phyloP scores from a whole-genome alignment of 2,888 invertebrate genomes.

The Himalopsyche kuldschensis region DNA sequence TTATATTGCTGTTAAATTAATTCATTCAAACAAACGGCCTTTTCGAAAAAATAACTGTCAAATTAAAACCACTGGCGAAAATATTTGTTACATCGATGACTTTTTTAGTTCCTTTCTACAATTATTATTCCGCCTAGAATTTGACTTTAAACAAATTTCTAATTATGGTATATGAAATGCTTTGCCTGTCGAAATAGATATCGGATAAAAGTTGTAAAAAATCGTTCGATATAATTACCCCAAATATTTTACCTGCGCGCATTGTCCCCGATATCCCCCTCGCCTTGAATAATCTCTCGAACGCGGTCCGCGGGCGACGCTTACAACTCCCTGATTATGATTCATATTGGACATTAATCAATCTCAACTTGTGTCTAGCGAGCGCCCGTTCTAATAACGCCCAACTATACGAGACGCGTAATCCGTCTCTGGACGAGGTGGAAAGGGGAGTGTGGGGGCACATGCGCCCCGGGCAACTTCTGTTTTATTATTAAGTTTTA shows the following conservation, averaged over 20 bases:
- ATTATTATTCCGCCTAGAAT: too few species aligned
- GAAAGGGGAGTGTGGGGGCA: conserved; percentile 11
- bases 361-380: conserved; percentile 30
- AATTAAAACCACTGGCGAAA: too few species aligned
- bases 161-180: too few species aligned
- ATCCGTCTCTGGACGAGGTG: conserved; percentile 27
- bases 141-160: too few species aligned
- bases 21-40: too few species aligned
- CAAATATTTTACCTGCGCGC: background rate
- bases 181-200: too few species aligned
- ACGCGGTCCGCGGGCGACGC: background rate
- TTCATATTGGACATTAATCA: conserved; percentile 39
- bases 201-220: background rate
- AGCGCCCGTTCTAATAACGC: conserved; percentile 7
- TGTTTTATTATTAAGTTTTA: background rate
- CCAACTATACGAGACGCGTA: conserved; percentile 31
- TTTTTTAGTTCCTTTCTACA: too few species aligned
- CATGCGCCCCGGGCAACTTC: conserved; percentile 1
- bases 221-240: conserved; percentile 1
- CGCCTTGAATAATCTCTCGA: conserved; percentile 20
- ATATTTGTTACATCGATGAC: too few species aligned
- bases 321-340: conserved; percentile 34
- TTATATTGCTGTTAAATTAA: too few species aligned
- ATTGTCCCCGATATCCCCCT: background rate
- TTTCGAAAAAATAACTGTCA: too few species aligned